These are phyloP conservation scores for Hippocampus mohnikei DNA, from an alignment of 2,113 vertebrate genomes.

Conservation along the genomic window DNA sequence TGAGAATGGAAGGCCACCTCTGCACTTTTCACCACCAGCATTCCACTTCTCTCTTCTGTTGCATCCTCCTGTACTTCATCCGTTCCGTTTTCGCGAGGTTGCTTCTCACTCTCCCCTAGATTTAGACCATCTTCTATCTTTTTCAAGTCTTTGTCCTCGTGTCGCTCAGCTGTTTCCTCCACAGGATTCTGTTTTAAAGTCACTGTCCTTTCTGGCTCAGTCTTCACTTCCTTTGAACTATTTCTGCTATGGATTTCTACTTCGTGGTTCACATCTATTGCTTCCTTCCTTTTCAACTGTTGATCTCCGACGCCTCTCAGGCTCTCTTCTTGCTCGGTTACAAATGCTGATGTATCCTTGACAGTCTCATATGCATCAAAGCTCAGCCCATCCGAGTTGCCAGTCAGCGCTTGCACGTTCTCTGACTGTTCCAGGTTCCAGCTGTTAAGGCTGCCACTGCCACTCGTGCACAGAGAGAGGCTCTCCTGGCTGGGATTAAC, in stretches of 20 bases:
- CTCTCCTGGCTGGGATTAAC: slow-evolving; percentile 70
- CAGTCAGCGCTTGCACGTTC: slow-evolving; percentile 41
- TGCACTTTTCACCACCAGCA: slow-evolving; percentile 12
- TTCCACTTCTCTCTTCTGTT: slow-evolving; percentile 1
- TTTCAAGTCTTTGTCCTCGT: slow-evolving; percentile 3
- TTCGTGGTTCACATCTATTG: slow-evolving; percentile 23
- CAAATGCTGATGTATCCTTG: slow-evolving; percentile 16
- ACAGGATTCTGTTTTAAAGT: slow-evolving; percentile 9
- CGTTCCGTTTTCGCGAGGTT: neutral
- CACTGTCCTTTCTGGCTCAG: slow-evolving; percentile 8
- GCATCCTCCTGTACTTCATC: slow-evolving; percentile 11
- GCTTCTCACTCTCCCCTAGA: neutral
- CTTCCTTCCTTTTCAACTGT: slow-evolving; percentile 15
- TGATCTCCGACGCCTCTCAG: slow-evolving; percentile 1
- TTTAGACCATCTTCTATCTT: slow-evolving; percentile 3
- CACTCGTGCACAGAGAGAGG: slow-evolving; percentile 56
- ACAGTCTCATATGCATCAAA: slow-evolving; percentile 23
- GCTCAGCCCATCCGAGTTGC: slow-evolving; percentile 33
- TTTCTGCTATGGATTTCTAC: slow-evolving; percentile 21
- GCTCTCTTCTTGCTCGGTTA: slow-evolving; percentile 2
- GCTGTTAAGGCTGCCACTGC: slow-evolving; percentile 68
- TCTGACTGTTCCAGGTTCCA: slow-evolving; percentile 66
- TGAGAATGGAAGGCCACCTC: slow-evolving; percentile 44
- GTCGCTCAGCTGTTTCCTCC: slow-evolving; percentile 13
- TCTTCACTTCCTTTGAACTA: slow-evolving; percentile 21